phyloP scores from a whole-genome alignment of 2,113 vertebrate genomes.

The Phainopepla nitens region DNA sequence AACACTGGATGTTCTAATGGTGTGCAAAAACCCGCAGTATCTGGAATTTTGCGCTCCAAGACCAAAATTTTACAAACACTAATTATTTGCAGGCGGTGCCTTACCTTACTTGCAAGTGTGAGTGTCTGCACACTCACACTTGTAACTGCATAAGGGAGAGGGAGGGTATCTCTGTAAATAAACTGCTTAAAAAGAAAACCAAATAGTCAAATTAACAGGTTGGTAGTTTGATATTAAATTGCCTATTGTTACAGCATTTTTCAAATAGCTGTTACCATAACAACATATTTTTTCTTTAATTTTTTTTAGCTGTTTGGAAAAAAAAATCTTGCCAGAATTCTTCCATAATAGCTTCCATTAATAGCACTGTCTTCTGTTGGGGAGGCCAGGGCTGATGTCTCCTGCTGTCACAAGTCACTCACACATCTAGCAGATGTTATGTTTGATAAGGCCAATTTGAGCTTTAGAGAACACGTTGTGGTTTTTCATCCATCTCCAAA shows the following conservation, averaged over 20 bases:
- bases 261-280: slow-evolving; percentile 75
- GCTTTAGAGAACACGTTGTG: slow-evolving; percentile 63
- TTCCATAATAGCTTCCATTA: slow-evolving; percentile 75
- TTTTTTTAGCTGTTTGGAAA: slow-evolving; percentile 56
- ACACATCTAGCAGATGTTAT: slow-evolving; percentile 69
- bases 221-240: slow-evolving; percentile 65
- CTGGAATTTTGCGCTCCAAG: neutral
- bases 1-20: neutral
- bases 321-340: slow-evolving; percentile 67
- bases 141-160: neutral
- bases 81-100: neutral
- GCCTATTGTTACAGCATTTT: slow-evolving; percentile 71
- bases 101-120: neutral
- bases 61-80: neutral
- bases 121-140: neutral
- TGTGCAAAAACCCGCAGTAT: neutral
- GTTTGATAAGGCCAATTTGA: slow-evolving; percentile 71
- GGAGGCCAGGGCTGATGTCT: slow-evolving; percentile 61
- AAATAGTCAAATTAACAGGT: slow-evolving; percentile 64
- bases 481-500: slow-evolving; percentile 33
- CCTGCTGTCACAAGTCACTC: slow-evolving; percentile 73
- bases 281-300: slow-evolving; percentile 68
- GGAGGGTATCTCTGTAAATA: slow-evolving; percentile 40
- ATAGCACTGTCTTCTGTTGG: slow-evolving; percentile 67
- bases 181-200: slow-evolving; percentile 58